phyloP scores from a whole-genome alignment of 2,797 vertebrate genomes.

The Chiroxiphia lanceolata region DNA sequence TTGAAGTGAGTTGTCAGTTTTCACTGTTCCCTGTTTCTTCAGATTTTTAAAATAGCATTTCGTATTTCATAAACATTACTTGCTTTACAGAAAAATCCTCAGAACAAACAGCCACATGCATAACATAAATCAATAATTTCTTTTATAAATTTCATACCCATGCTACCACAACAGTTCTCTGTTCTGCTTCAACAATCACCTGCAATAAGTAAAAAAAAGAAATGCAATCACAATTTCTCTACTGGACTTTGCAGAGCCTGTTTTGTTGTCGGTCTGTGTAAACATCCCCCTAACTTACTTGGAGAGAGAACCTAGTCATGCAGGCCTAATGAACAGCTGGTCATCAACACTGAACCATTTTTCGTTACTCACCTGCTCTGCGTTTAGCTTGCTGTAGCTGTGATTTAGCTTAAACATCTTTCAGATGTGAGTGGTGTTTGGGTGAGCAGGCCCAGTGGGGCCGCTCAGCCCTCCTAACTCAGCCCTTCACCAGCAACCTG shows the following conservation, averaged over 20 bases:
- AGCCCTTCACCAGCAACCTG: accelerated
- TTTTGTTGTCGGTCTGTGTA: neutral
- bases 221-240: neutral
- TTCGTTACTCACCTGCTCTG: neutral
- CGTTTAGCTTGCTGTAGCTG: neutral
- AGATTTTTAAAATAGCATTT: neutral
- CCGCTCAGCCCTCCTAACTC: accelerated
- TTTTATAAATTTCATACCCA: neutral
- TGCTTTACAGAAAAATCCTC: neutral
- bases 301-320: neutral
- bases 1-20: neutral
- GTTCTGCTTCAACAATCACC: neutral
- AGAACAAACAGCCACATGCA: accelerated
- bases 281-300: neutral
- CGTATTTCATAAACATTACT: neutral
- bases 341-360: accelerated
- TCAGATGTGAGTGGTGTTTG: neutral
- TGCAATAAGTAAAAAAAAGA: neutral
- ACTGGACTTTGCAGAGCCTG: accelerated
- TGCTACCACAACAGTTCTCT: neutral
- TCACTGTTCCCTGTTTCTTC: neutral
- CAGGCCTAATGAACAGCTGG: neutral
- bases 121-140: neutral
- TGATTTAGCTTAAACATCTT: neutral
- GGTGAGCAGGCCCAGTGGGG: neutral